Evolutionary conservation across 37 sponge, comb jelly and placozoan species (phyloP).

Genomic region (Chondrosia reniformis): DNA sequence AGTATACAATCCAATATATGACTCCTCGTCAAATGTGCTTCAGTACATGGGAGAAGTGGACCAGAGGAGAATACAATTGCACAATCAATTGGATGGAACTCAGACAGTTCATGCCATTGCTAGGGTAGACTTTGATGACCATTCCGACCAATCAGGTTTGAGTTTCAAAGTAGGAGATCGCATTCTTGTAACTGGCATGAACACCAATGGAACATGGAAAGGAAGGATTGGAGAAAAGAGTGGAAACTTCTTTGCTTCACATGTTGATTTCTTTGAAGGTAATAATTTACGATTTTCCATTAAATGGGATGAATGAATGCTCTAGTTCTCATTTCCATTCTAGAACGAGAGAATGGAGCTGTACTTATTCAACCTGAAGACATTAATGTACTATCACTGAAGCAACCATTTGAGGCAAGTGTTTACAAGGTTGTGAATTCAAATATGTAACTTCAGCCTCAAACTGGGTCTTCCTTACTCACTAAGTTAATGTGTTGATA

Average conservation of each 20-base stretch:
- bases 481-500: too few relatives aligned
- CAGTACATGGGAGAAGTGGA: not conserved
- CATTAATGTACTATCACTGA: not conserved
- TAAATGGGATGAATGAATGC: too few relatives aligned
- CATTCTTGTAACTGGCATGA: not conserved
- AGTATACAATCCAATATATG: not conserved
- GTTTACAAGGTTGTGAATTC: too few relatives aligned
- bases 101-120: not conserved
- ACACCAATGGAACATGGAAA: slow-evolving; percentile 16
- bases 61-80: too few relatives aligned
- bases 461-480: too few relatives aligned
- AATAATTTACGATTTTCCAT: not conserved
- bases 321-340: too few relatives aligned
- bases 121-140: slow-evolving; percentile 6
- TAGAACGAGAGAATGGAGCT: not conserved
- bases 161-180: not conserved
- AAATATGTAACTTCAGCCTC: too few relatives aligned
- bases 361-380: not conserved
- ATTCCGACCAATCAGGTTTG: not conserved
- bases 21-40: not conserved
- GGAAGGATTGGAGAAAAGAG: slow-evolving; percentile 28
- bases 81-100: too few relatives aligned
- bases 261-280: slow-evolving; percentile 41
- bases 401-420: not conserved
- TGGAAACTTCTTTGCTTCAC: slow-evolving; percentile 50